Conservation (phyloP, 2,888 invertebrate species). For the Dynastes tityus region DNA sequence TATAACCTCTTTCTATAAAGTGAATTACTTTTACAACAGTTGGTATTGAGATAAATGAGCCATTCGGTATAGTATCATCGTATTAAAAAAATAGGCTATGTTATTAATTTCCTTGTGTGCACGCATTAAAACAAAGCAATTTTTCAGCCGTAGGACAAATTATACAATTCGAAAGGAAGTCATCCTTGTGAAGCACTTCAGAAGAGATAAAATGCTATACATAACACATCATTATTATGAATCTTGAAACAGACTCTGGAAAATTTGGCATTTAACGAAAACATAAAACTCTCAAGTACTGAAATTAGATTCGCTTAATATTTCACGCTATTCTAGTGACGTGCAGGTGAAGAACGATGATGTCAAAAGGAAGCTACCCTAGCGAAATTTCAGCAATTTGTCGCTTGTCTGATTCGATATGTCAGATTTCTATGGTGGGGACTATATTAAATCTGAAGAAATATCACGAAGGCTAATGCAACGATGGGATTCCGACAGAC, state of each 20-base stretch:
- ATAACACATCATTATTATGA: background rate
- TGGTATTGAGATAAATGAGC: no score
- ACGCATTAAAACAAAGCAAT: no score
- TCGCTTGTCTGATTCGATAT: slow-evolving; percentile 47
- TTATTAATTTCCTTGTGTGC: no score
- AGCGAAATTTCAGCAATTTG: slow-evolving; percentile 46
- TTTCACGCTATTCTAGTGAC: slow-evolving; percentile 10
- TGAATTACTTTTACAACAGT: no score
- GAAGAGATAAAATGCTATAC: no score
- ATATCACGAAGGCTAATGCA: slow-evolving; percentile 21
- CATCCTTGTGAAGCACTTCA: no score
- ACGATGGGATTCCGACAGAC: slow-evolving; percentile 10
- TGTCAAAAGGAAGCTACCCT: slow-evolving; percentile 26
- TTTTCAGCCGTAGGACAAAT: no score
- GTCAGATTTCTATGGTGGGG: slow-evolving; percentile 37
- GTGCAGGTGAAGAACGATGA: slow-evolving; percentile 27
- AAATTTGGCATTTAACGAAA: slow-evolving; percentile 3
- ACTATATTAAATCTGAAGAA: slow-evolving; percentile 13
- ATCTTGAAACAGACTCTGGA: background rate
- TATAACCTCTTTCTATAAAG: no score
- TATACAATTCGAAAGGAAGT: no score
- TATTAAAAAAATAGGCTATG: no score
- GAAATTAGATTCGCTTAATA: slow-evolving; percentile 7
- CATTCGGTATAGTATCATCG: no score
- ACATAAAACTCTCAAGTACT: background rate